Evolutionary conservation across 64 coral and sea anemone genomes (phyloP).

Genomic region (Dendrophyllia cribrosa): DNA sequence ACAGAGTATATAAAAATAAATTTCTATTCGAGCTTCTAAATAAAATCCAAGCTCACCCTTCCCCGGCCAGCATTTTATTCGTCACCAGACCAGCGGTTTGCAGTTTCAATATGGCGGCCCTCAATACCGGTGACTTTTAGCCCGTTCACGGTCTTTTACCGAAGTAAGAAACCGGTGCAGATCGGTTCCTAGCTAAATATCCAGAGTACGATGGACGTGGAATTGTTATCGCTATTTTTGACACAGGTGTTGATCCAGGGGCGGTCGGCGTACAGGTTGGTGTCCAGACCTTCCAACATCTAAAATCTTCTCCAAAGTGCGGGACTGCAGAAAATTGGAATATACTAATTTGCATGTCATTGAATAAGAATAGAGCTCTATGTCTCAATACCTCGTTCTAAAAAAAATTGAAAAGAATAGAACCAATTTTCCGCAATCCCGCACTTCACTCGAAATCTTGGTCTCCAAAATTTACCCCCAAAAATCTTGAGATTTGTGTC

Average conservation of each 20-base stretch:
- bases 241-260: slow-evolving; percentile 97
- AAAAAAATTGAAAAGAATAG: too few relatives aligned
- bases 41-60: not conserved
- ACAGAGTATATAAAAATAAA: not conserved
- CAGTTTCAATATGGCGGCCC: slow-evolving; percentile 70
- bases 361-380: too few relatives aligned
- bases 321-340: too few relatives aligned
- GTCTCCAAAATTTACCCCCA: too few relatives aligned
- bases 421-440: too few relatives aligned
- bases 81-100: not conserved
- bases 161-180: slow-evolving; percentile 91
- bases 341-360: too few relatives aligned
- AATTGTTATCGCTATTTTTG: slow-evolving; percentile 94
- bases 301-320: too few relatives aligned
- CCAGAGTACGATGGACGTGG: slow-evolving; percentile 93
- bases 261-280: slow-evolving; percentile 88
- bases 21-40: not conserved
- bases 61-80: not conserved
- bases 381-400: too few relatives aligned
- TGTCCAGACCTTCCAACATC: too few relatives aligned
- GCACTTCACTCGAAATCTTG: too few relatives aligned
- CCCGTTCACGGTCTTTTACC: slow-evolving; percentile 94
- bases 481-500: too few relatives aligned
- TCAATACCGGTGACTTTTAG: slow-evolving; percentile 73
- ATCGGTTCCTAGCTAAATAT: slow-evolving; percentile 91